Percentiles rank a stretch among this genome's conserved stretches.
Conservation (phyloP, 1,140 invertebrate species). For the Scaptomyza graminum region DNA sequence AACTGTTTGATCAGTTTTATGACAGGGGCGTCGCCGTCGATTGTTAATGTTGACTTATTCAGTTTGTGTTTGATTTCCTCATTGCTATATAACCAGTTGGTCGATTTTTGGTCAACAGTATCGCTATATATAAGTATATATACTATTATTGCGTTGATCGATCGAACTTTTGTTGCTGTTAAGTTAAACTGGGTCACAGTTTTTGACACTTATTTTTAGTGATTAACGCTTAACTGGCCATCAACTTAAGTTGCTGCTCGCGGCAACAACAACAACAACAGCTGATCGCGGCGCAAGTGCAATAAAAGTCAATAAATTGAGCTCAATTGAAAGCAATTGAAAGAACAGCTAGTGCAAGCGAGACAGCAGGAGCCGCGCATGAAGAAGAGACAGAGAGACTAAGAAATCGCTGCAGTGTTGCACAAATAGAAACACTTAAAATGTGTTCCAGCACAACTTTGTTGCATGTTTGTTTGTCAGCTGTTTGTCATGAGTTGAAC, state of each 20-base stretch:
- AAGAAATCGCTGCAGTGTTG: slow-evolving; percentile 2
- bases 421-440: slow-evolving; percentile 11
- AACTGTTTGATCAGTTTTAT: slow-evolving; percentile 65
- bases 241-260: slow-evolving; percentile 25
- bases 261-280: slow-evolving; percentile 37
- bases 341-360: background rate
- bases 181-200: slow-evolving; percentile 62
- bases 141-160: slow-evolving; percentile 25
- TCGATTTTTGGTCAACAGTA: too few relatives aligned
- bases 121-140: slow-evolving; percentile 10
- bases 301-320: slow-evolving; percentile 71
- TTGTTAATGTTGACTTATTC: slow-evolving; percentile 34
- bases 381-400: background rate
- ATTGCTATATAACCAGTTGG: slow-evolving; percentile 65
- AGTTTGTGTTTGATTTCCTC: slow-evolving; percentile 65
- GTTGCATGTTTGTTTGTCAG: background rate
- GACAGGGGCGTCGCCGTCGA: slow-evolving; percentile 34
- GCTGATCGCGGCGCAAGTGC: slow-evolving; percentile 66
- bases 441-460: background rate
- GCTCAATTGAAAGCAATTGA: slow-evolving; percentile 78
- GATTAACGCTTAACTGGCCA: slow-evolving; percentile 17
- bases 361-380: slow-evolving; percentile 9
- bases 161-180: slow-evolving; percentile 18
- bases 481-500: too few relatives aligned
- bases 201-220: slow-evolving; percentile 22